Evolutionary conservation across 2,113 vertebrate species (phyloP).

Genomic region (Nerophis ophidion): DNA sequence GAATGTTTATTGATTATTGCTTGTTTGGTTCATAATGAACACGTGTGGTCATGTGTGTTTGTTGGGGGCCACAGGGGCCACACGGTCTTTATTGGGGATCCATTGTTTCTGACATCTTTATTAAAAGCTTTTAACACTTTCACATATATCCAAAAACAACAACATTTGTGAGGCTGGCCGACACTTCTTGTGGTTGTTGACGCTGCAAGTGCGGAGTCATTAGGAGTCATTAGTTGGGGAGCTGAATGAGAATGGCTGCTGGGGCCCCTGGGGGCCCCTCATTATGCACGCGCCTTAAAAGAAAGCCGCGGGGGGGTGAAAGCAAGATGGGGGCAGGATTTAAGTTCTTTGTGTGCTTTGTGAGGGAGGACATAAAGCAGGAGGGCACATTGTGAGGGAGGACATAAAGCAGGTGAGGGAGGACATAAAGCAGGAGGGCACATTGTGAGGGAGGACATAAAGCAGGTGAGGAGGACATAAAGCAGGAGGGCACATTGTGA

Average conservation of each 20-base stretch:
- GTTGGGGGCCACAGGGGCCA: conserved; percentile 19
- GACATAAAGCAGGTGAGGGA: conserved; percentile 43
- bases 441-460: conserved; percentile 57
- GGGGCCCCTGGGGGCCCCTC: conserved; percentile 60
- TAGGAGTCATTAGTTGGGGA: conserved; percentile 67
- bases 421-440: too few relatives aligned
- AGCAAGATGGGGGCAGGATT: conserved; percentile 69
- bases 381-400: conserved; percentile 48
- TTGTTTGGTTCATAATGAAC: too few relatives aligned
- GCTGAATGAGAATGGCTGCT: conserved; percentile 66
- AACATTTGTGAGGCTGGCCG: conserved; percentile 18
- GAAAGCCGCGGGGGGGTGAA: conserved; percentile 51
- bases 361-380: conserved; percentile 47
- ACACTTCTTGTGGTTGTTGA: conserved; percentile 34
- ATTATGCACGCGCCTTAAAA: conserved; percentile 71
- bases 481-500: too few relatives aligned
- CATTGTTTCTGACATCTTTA: not conserved
- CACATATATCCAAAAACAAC: not conserved
- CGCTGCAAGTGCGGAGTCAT: conserved; percentile 60
- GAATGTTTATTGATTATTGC: too few relatives aligned
- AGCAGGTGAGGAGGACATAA: too few relatives aligned
- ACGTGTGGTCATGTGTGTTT: not conserved
- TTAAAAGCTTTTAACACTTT: not conserved
- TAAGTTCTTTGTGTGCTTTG: conserved; percentile 64
- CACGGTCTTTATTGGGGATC: conserved; percentile 1